Evolutionary conservation across 2,888 invertebrate species (phyloP), one percentile per base, ranked within the genome.

Genomic region (Syrphus vitripennis): DNA sequence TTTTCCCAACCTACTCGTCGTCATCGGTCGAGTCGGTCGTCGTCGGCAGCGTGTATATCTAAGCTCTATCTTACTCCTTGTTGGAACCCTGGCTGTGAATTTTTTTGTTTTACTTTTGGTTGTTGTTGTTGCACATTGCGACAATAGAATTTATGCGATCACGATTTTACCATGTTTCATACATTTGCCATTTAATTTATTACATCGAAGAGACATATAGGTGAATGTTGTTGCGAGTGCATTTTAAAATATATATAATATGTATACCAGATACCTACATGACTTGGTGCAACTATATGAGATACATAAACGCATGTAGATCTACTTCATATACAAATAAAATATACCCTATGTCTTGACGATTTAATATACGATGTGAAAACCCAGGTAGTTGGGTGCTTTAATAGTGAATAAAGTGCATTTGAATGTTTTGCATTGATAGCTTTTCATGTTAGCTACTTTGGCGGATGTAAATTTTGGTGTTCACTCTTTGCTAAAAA

Each of bases 81-180:
- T 75, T 79, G 48, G 65, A 72, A 74, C 72, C 59, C 74, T 72
- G 65, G 50, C 45, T 82, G 71, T 71, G 74, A 53, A 76, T 77
- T 75, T 53, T 61, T 76, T 53, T n/a, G n/a, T n/a, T n/a, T n/a
- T n/a, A n/a, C n/a, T n/a, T 69, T 70, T 67, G 37, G n/a, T 81
- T 53, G 59, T 55, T 42, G 69, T 81, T 88, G 86, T 83, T 88
- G 86, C 77, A 86, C 87, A 87, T 87, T 88, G 88, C 88, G 88
- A 88, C 88, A 88, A 88, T 88, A 88, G 88, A 88, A 88, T 88
- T 88, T 88, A 88, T 88, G 88, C 87, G 88, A 88, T 88, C 88
- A 88, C 88, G 88, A 88, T 87, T 88, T 88, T 88, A 87, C 88
- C 88, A 88, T 88, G 88, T 88, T 88, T 88, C 88, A 88, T 88